Conservation (phyloP, 35 echinoderm and acorn worm genomes). For the Apostichopus parvimensis region DNA sequence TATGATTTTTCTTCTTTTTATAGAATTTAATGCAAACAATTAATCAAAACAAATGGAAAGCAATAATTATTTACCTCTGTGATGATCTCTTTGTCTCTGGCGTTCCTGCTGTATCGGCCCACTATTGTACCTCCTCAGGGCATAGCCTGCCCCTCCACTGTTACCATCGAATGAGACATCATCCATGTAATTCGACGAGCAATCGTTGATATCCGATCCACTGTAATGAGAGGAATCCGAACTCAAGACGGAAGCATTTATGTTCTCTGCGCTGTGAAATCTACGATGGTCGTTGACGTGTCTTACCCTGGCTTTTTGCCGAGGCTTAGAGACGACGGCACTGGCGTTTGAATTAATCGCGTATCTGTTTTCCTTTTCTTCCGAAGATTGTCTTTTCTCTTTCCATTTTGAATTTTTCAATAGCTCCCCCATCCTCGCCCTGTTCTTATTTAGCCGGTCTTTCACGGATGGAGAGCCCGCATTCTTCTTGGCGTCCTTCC, state of each 20-base stretch:
- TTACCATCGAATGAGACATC: conserved; percentile 28
- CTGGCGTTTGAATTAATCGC: not conserved
- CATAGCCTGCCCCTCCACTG: conserved; percentile 31
- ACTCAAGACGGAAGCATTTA: conserved; percentile 39
- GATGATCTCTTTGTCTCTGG: conserved; percentile 21
- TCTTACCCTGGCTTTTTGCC: not conserved
- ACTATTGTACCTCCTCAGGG: conserved; percentile 64
- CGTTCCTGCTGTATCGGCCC: conserved; percentile 56
- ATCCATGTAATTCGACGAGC: not conserved
- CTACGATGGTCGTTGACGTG: not conserved
- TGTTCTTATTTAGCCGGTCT: conserved; percentile 71
- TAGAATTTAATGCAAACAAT: no score
- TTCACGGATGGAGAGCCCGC: conserved; percentile 48
- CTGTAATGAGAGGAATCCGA: conserved; percentile 55
- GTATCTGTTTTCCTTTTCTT: not conserved
- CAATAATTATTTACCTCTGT: conserved; percentile 59
- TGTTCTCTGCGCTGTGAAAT: conserved; percentile 77
- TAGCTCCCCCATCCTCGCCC: conserved; percentile 77
- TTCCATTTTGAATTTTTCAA: conserved; percentile 54
- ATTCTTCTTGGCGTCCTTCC: not conserved
- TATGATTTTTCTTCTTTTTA: no score
- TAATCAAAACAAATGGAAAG: no score
- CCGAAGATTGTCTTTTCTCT: conserved; percentile 22
- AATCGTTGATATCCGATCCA: conserved; percentile 33
- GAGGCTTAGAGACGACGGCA: not conserved